Percentiles rank a stretch among this genome's conserved stretches.
phyloP scores from a whole-genome alignment of 1,140 invertebrate genomes.

The Drosophila bocqueti region DNA sequence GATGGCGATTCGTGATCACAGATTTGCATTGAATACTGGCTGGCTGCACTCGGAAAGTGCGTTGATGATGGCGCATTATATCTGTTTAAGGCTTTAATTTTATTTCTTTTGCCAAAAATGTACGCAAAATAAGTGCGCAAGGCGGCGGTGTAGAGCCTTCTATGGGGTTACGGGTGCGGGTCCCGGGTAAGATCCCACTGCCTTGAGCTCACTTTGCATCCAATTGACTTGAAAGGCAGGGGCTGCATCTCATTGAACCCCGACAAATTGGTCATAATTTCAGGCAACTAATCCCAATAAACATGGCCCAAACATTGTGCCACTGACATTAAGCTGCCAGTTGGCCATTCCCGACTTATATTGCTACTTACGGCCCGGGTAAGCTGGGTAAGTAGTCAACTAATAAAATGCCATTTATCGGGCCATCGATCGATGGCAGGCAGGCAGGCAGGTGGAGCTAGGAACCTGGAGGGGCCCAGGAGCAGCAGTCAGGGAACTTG shows the following conservation, averaged over 20 bases:
- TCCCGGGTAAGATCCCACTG: background rate
- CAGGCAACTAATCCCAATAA: slow-evolving; percentile 82
- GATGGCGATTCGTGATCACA: slow-evolving; percentile 31
- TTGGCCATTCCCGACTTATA: slow-evolving; percentile 18
- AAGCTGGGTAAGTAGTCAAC: slow-evolving; percentile 57
- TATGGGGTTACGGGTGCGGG: slow-evolving; percentile 44
- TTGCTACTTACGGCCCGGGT: slow-evolving; percentile 36
- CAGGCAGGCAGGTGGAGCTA: slow-evolving; percentile 6
- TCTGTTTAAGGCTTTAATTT: slow-evolving; percentile 84
- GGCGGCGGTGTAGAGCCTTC: slow-evolving; percentile 46
- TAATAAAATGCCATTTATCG: slow-evolving; percentile 82
- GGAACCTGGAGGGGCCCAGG: slow-evolving; percentile 2
- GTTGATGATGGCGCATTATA: slow-evolving; percentile 78
- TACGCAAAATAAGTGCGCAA: slow-evolving; percentile 78
- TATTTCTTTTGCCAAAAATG: slow-evolving; percentile 73
- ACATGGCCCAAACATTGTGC: slow-evolving; percentile 82
- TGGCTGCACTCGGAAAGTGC: slow-evolving; percentile 24
- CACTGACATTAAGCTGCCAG: slow-evolving; percentile 79
- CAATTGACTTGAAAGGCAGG: slow-evolving; percentile 73
- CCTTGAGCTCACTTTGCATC: slow-evolving; percentile 63
- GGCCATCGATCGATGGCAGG: slow-evolving; percentile 62
- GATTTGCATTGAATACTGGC: slow-evolving; percentile 78
- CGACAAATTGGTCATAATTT: slow-evolving; percentile 84
- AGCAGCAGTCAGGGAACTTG: slow-evolving; percentile 1
- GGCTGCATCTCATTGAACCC: slow-evolving; percentile 73